Percentiles rank a stretch among this genome's conserved stretches.
These are phyloP conservation scores for Zophobas morio DNA, from an alignment of 1,140 invertebrate species.

Conservation along the genomic window DNA sequence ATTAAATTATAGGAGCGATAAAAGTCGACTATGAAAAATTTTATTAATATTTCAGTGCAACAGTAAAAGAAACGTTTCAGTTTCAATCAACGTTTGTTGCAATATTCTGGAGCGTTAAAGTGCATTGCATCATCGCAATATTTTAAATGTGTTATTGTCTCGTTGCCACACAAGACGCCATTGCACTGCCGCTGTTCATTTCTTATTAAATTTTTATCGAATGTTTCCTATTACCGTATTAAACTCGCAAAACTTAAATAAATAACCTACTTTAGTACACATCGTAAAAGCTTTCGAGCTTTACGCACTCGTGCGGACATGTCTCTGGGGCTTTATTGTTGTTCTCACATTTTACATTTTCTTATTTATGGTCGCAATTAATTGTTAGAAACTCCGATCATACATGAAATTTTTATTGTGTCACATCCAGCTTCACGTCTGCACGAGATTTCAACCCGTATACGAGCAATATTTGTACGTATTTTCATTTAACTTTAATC, in stretches of 20 bases:
- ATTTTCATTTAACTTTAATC: constrained; percentile 41
- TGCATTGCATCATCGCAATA: constrained; percentile 26
- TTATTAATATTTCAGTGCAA: constrained; percentile 41
- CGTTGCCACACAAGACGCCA: constrained; percentile 37
- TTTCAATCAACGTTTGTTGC: constrained; percentile 39
- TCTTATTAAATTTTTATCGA: constrained; percentile 39
- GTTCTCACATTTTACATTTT: constrained; percentile 15
- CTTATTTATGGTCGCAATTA: constrained; percentile 21
- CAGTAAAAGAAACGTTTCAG: constrained; percentile 37
- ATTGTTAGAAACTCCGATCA: constrained; percentile 14
- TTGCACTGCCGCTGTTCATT: constrained; percentile 26
- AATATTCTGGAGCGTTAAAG: constrained; percentile 35
- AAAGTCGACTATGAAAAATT: constrained; percentile 41
- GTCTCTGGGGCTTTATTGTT: constrained; percentile 28
- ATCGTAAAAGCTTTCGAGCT: constrained; percentile 37
- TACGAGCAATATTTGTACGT: constrained; percentile 33
- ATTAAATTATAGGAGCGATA: constrained; percentile 38
- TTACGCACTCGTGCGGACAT: constrained; percentile 26
- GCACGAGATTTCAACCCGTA: constrained; percentile 19
- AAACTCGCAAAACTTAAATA: constrained; percentile 42
- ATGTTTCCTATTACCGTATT: constrained; percentile 40
- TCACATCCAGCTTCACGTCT: constrained; percentile 7
- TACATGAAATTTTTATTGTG: neutral
- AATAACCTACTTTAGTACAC: constrained; percentile 37
- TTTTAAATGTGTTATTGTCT: constrained; percentile 39